These are phyloP conservation scores for Crocodylus rhombifer DNA, from an alignment of 2,797 vertebrate genomes.

Conservation along the genomic window DNA sequence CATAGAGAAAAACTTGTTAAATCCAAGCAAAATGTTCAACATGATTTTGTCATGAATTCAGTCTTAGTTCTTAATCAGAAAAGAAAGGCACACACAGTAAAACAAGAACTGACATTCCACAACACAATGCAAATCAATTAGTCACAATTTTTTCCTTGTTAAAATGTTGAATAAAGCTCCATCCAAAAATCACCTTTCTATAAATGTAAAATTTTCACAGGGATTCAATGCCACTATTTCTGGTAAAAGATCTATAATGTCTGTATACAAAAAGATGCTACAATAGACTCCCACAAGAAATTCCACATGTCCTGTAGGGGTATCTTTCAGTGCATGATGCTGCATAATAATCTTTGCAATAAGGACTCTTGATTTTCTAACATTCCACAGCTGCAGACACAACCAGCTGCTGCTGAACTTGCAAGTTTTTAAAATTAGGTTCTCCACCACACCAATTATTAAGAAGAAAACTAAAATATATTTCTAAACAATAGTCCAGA, in stretches of 20 bases:
- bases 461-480: background rate
- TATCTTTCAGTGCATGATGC: rapidly evolving
- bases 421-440: background rate
- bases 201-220: background rate
- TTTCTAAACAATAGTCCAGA: background rate
- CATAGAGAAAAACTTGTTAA: too few species aligned
- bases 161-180: background rate
- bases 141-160: background rate
- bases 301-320: too few species aligned
- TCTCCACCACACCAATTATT: background rate
- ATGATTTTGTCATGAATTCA: slow-evolving; percentile 42
- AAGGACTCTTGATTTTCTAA: background rate
- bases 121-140: rapidly evolving
- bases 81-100: background rate
- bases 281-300: background rate
- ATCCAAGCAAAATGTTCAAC: too few species aligned
- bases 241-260: background rate
- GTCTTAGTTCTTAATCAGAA: background rate
- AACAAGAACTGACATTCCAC: background rate
- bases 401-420: background rate
- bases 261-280: background rate
- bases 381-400: background rate
- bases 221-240: background rate
- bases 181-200: background rate
- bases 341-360: background rate